Percentiles rank a stretch among this genome's conserved stretches.
Conservation (phyloP, 2,888 invertebrate species). For the Euplagia quadripunctaria region DNA sequence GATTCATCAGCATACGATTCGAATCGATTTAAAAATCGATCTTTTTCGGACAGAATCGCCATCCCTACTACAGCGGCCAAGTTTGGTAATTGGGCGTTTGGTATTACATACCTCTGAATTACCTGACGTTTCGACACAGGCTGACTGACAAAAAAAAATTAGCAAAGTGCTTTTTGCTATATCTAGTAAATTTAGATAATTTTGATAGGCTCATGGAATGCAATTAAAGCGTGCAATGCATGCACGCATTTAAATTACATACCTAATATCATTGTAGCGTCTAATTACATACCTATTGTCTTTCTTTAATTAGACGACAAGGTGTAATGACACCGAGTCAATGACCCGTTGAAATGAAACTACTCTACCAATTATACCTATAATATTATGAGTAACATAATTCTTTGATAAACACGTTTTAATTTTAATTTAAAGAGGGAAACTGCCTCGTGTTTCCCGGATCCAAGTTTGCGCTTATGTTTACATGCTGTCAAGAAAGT, state of each 20-base stretch:
- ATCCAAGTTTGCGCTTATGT: background rate
- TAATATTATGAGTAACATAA: background rate
- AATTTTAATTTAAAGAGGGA: background rate
- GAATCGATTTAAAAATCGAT: too few relatives aligned
- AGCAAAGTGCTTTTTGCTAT: too few relatives aligned
- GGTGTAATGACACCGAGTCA: constrained; percentile 38
- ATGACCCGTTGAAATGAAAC: constrained; percentile 32
- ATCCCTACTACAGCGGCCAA: too few relatives aligned
- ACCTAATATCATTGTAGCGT: constrained; percentile 25
- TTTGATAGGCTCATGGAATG: too few relatives aligned
- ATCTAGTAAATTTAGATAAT: too few relatives aligned
- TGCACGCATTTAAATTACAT: constrained; percentile 29
- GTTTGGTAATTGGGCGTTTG: too few relatives aligned
- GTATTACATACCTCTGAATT: background rate
- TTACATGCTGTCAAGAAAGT: background rate
- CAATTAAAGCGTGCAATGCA: constrained; percentile 3
- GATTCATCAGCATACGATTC: too few relatives aligned
- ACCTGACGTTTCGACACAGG: too few relatives aligned
- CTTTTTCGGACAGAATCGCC: too few relatives aligned
- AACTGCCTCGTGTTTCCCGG: background rate
- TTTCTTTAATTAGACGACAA: constrained; percentile 24
- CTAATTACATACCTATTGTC: constrained; percentile 29
- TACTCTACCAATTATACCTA: background rate
- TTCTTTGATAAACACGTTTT: background rate
- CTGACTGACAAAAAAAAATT: too few relatives aligned